phyloP scores from a whole-genome alignment of 2,113 vertebrate genomes.

The Heterocephalus glaber region DNA sequence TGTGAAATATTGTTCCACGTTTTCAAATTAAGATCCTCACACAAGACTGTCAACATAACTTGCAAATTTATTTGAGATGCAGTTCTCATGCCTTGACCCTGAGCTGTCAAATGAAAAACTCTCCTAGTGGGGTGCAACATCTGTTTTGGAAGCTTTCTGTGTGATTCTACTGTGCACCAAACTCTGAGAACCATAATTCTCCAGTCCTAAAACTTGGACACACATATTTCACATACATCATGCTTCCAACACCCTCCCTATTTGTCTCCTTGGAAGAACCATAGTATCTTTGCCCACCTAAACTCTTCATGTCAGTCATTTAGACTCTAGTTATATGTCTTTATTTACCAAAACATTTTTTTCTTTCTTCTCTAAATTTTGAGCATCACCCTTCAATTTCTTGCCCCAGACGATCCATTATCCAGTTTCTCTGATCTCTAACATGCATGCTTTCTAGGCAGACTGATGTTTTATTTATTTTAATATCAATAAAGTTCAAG shows the following conservation, averaged over 20 bases:
- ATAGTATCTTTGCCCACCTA: neutral
- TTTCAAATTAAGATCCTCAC: neutral
- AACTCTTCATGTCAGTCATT: neutral
- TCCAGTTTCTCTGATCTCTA: neutral
- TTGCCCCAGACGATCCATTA: neutral
- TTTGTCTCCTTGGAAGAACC: neutral
- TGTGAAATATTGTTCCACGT: too few relatives aligned
- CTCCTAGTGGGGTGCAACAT: too few relatives aligned
- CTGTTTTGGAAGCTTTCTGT: neutral
- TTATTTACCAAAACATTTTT: neutral
- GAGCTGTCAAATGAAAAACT: neutral
- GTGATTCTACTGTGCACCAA: neutral
- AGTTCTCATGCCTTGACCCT: neutral
- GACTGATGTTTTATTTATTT: neutral
- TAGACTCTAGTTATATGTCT: neutral
- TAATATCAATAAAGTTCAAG: neutral
- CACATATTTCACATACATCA: accelerated
- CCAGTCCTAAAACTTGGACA: neutral
- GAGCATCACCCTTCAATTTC: neutral
- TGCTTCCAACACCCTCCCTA: neutral
- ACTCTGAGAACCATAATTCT: neutral
- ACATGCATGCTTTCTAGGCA: neutral
- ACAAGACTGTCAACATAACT: neutral
- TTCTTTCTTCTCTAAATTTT: neutral
- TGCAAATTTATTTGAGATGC: neutral